phyloP scores from a whole-genome alignment of 2,113 vertebrate genomes.

The Alectura lathami region DNA sequence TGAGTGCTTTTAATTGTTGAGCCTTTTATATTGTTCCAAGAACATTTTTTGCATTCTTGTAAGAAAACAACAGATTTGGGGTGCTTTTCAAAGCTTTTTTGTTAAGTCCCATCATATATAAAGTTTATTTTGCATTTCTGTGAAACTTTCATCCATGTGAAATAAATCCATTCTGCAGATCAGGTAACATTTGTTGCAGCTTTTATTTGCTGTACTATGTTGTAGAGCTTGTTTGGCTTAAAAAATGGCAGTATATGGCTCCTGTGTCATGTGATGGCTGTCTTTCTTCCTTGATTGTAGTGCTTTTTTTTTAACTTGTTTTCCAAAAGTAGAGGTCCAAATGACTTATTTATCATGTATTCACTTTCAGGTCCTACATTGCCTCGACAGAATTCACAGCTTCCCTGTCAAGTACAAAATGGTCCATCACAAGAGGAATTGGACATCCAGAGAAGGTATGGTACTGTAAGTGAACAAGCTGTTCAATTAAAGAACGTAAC shows the following conservation, averaged over 20 bases:
- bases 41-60: slow-evolving; percentile 62
- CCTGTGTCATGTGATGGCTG: slow-evolving; percentile 51
- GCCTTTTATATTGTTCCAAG: slow-evolving; percentile 33
- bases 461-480: not conserved
- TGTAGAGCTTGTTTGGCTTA: slow-evolving; percentile 75
- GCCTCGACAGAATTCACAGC: slow-evolving; percentile 88
- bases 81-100: slow-evolving; percentile 71
- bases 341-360: slow-evolving; percentile 37
- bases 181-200: slow-evolving; percentile 55
- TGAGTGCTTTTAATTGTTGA: slow-evolving; percentile 75
- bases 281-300: slow-evolving; percentile 40
- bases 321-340: not conserved
- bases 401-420: slow-evolving; percentile 90
- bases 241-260: slow-evolving; percentile 65
- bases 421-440: slow-evolving; percentile 93
- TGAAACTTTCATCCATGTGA: slow-evolving; percentile 70
- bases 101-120: slow-evolving; percentile 45
- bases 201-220: slow-evolving; percentile 73
- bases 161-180: slow-evolving; percentile 67
- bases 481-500: not conserved
- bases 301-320: not conserved
- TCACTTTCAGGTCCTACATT: slow-evolving; percentile 85
- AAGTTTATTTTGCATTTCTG: slow-evolving; percentile 69
- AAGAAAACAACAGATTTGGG: slow-evolving; percentile 55
- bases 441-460: slow-evolving; percentile 93